Conservation (phyloP, 2,888 invertebrate species). For the Pachycephus smyrnensis region DNA sequence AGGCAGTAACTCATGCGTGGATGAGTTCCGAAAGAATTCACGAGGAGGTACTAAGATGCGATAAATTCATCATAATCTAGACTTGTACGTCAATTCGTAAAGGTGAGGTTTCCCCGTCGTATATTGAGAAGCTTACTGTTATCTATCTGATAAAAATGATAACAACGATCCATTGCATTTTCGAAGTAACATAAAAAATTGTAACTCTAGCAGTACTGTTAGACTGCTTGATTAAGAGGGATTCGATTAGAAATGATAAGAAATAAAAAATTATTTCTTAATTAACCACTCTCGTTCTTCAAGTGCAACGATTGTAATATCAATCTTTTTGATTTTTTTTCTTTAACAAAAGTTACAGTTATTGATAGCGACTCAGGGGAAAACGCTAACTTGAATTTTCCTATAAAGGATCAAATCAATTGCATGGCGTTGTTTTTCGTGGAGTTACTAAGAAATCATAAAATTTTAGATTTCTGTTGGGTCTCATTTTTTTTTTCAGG, state of each 20-base stretch:
- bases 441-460: background rate
- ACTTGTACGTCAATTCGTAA: background rate
- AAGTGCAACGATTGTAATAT: background rate
- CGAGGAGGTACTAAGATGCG: background rate
- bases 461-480: background rate
- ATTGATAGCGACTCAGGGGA: no score
- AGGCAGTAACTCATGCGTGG: background rate
- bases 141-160: background rate
- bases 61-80: background rate
- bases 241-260: background rate
- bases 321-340: no score
- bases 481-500: background rate
- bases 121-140: background rate
- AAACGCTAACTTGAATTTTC: no score
- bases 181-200: background rate
- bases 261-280: background rate
- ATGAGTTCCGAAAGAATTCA: background rate
- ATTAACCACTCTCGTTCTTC: background rate
- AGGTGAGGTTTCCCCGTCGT: background rate
- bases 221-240: background rate
- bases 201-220: background rate
- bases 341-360: no score
- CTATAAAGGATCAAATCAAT: background rate
- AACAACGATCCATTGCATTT: background rate
- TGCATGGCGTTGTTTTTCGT: background rate